Evolutionary conservation across 2,113 vertebrate genomes (phyloP).

Genomic region (Chamaetylas fuelleborni): DNA sequence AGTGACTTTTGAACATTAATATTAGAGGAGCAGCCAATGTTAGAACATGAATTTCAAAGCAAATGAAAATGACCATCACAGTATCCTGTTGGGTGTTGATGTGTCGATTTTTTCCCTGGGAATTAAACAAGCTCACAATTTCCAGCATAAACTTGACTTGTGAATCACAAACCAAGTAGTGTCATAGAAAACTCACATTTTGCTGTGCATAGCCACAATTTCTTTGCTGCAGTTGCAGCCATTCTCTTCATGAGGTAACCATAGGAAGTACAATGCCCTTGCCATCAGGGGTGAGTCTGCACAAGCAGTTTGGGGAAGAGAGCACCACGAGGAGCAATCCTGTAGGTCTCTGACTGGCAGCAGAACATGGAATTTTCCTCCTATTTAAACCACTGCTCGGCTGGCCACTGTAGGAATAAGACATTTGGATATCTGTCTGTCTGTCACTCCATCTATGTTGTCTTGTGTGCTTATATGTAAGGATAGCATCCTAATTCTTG

Average conservation of each 20-base stretch:
- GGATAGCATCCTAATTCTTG: neutral
- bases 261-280: neutral
- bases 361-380: neutral
- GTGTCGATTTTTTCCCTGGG: neutral
- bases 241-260: neutral
- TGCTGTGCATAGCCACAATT: neutral
- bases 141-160: neutral
- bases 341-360: neutral
- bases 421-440: neutral
- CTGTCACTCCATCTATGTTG: neutral
- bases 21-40: neutral
- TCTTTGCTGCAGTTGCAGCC: neutral
- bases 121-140: fast-evolving
- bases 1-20: neutral
- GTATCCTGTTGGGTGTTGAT: fast-evolving
- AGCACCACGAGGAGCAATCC: fast-evolving
- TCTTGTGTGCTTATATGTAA: neutral
- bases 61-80: neutral
- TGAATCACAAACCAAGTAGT: neutral
- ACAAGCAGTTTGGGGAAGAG: neutral
- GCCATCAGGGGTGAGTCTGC: fast-evolving
- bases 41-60: neutral
- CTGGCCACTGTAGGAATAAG: neutral
- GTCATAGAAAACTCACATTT: neutral
- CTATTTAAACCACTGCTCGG: neutral